A percentile compares a stretch with the other conserved stretches of the same genome.
Evolutionary conservation across 2,113 vertebrate species (phyloP).

Genomic region (Odocoileus hemionus): DNA sequence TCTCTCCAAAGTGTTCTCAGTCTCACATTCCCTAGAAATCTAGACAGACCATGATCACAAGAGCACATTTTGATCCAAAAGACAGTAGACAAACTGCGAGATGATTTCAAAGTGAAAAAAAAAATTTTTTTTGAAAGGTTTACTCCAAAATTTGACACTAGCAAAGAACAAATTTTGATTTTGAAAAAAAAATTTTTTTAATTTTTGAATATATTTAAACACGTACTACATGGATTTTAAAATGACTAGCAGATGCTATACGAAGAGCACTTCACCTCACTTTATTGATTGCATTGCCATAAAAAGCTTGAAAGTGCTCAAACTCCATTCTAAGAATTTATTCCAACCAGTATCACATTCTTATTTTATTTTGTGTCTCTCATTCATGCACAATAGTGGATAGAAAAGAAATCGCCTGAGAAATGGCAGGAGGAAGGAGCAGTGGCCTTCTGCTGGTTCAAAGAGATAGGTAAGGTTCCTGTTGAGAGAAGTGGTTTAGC

Average conservation of each 20-base stretch:
- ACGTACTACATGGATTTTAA: not conserved
- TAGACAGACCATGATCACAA: not conserved
- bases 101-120: not conserved
- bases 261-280: not conserved
- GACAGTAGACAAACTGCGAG: not conserved
- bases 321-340: constrained; percentile 1
- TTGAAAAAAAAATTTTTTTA: not conserved
- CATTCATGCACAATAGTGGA: not conserved
- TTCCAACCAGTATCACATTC: not conserved
- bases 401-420: not conserved
- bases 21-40: not conserved
- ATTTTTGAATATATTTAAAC: not conserved
- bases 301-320: not conserved
- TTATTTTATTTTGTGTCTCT: not conserved
- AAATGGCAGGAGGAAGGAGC: not conserved
- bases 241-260: not conserved
- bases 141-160: not conserved
- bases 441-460: not conserved
- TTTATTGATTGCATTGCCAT: not conserved
- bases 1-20: not conserved
- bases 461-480: not conserved
- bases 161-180: constrained; percentile 23
- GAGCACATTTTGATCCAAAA: constrained; percentile 18
- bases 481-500: not conserved
- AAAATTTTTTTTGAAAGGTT: not conserved